These are phyloP conservation scores for Rhincodon typus DNA, from an alignment of 2,797 vertebrate species.

Conservation along the genomic window DNA sequence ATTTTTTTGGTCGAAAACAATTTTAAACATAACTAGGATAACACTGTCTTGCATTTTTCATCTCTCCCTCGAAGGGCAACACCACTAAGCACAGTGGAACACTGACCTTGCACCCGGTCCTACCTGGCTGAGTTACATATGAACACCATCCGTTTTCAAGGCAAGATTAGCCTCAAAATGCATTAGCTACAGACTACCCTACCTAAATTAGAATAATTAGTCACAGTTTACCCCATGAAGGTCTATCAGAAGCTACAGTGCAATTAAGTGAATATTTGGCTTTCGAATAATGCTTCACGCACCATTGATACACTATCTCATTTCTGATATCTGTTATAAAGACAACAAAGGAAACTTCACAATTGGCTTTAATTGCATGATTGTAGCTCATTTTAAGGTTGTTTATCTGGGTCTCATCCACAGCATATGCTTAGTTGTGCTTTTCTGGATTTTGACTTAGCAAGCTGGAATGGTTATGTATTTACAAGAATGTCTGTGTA, in stretches of 20 bases:
- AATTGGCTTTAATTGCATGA: background rate
- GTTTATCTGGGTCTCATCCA: background rate
- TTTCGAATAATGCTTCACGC: background rate
- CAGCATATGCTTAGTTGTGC: background rate
- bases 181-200: too few species aligned
- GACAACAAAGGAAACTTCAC: background rate
- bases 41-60: background rate
- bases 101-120: background rate
- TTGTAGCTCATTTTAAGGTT: background rate
- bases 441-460: constrained; percentile 15
- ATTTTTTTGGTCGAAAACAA: background rate
- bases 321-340: background rate
- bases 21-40: background rate
- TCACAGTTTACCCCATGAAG: background rate
- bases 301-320: background rate
- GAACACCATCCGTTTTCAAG: background rate
- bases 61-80: background rate
- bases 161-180: background rate
- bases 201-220: background rate
- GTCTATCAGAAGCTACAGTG: background rate
- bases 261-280: background rate
- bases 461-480: constrained; percentile 24
- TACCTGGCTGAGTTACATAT: background rate
- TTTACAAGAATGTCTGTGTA: constrained; percentile 21
- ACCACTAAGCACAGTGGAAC: background rate